These are phyloP conservation scores for Ooceraea biroi DNA, from an alignment of 1,140 invertebrate genomes.

Conservation along the genomic window DNA sequence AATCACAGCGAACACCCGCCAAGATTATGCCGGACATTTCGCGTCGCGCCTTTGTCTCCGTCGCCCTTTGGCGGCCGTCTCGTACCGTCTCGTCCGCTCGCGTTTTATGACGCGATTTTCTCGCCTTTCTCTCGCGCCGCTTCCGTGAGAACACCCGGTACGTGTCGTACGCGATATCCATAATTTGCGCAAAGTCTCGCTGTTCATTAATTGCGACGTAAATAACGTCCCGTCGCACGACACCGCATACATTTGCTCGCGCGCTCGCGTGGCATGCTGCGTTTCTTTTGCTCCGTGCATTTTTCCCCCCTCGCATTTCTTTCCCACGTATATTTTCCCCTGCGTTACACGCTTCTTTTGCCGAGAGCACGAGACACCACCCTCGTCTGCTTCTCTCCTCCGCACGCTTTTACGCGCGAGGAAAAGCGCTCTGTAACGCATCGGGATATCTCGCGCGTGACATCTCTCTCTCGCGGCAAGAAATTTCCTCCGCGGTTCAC, in stretches of 20 bases:
- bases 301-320: not conserved
- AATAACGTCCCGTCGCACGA: constrained; percentile 64
- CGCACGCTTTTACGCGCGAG: not conserved
- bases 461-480: constrained; percentile 12
- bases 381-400: not conserved
- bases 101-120: constrained; percentile 34
- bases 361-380: not conserved
- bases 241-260: constrained; percentile 51
- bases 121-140: not conserved
- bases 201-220: constrained; percentile 64
- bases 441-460: constrained; percentile 31
- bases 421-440: constrained; percentile 12
- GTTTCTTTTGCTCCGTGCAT: not conserved
- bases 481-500: not conserved
- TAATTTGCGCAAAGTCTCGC: constrained; percentile 57
- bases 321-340: too few relatives aligned
- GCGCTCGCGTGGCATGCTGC: not conserved
- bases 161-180: constrained; percentile 30
- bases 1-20: not conserved
- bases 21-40: constrained; percentile 2
- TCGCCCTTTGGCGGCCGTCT: not conserved
- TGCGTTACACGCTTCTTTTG: not conserved
- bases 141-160: constrained; percentile 35
- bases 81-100: not conserved
- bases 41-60: not conserved